Percentiles rank a stretch among this genome's conserved stretches.
These are phyloP conservation scores for Gopherus flavomarginatus DNA, from an alignment of 2,113 vertebrate genomes.

Conservation along the genomic window DNA sequence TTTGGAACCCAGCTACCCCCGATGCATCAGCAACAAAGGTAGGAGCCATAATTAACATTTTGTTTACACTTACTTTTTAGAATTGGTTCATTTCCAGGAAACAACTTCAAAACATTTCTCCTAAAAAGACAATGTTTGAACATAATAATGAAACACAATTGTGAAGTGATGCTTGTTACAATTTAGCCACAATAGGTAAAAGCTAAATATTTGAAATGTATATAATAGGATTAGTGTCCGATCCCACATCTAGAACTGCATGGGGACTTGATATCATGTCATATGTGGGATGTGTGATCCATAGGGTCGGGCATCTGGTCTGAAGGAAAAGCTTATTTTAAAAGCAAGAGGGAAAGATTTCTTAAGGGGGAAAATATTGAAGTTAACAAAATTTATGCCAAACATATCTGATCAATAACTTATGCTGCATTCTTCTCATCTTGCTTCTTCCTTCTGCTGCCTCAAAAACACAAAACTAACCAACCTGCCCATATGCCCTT, in stretches of 20 bases:
- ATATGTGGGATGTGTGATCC: neutral
- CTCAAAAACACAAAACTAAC: neutral
- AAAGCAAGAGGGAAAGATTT: neutral
- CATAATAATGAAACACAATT: neutral
- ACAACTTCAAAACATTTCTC: neutral
- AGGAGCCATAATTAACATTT: neutral
- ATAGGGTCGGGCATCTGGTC: neutral
- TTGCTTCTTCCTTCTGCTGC: neutral
- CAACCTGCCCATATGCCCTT: rapidly evolving
- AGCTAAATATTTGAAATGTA: neutral
- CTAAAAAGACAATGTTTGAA: rapidly evolving
- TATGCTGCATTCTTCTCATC: neutral
- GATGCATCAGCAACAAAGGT: conserved; percentile 96
- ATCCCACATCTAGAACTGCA: neutral
- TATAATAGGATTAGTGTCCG: neutral
- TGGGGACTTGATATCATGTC: neutral
- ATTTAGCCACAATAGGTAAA: neutral
- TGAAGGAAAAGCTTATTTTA: neutral
- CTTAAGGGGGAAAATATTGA: rapidly evolving
- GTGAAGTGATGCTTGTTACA: neutral
- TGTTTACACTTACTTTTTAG: neutral
- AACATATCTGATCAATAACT: neutral
- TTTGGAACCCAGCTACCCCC: conserved; percentile 89
- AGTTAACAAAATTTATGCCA: neutral
- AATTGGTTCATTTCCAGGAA: neutral